A percentile compares a stretch with the other conserved stretches of the same genome.
These are phyloP conservation scores for Drosophila fungiperda DNA, from an alignment of 2,888 invertebrate genomes.

Conservation along the genomic window DNA sequence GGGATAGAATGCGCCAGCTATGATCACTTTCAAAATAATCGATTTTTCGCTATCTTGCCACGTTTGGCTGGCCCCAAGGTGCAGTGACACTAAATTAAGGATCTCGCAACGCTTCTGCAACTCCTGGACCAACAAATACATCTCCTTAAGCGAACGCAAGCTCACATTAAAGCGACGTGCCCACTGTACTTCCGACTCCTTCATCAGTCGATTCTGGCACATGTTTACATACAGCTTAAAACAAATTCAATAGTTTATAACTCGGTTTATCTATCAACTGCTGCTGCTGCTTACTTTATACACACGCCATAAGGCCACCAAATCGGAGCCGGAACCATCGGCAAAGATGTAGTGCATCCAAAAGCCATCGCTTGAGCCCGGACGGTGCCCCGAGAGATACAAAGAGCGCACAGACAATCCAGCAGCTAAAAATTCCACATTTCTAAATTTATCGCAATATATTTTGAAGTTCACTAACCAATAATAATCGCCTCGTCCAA, in stretches of 20 bases:
- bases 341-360: conserved; percentile 89
- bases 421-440: conserved; percentile 87
- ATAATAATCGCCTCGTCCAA: conserved; percentile 94
- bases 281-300: conserved; percentile 87
- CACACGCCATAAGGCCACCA: conserved; percentile 92
- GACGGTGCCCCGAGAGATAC: conserved; percentile 88
- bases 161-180: conserved; percentile 90
- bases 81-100: conserved; percentile 86
- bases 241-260: background rate
- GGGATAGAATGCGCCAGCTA: conserved; percentile 93
- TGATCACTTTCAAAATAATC: conserved; percentile 88
- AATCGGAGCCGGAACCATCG: conserved; percentile 92
- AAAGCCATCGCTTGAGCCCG: conserved; percentile 88
- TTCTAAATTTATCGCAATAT: background rate
- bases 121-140: conserved; percentile 90
- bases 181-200: conserved; percentile 88
- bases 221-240: conserved; percentile 89
- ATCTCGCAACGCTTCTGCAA: conserved; percentile 87
- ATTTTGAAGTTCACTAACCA: conserved; percentile 82
- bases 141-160: conserved; percentile 89
- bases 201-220: conserved; percentile 87
- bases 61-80: conserved; percentile 54
- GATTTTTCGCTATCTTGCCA: conserved; percentile 86
- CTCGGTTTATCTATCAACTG: no score
- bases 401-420: conserved; percentile 93